Conservation (phyloP, 2,113 vertebrate species). For the Cebus imitator region DNA sequence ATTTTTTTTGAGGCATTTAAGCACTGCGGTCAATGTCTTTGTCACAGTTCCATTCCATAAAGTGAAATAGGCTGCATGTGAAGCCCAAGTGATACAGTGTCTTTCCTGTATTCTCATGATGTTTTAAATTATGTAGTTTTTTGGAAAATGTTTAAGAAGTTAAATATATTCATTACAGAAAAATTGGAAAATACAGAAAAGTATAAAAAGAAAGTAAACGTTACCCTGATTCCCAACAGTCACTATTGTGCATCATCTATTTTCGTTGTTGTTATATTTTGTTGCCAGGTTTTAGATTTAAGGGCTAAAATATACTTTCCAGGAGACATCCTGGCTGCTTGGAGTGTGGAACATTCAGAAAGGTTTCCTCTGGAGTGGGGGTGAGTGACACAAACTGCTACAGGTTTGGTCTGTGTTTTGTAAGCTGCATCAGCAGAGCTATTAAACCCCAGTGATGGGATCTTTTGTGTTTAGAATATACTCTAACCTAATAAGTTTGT, state of each 20-base stretch:
- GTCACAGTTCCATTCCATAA: background rate
- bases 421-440: background rate
- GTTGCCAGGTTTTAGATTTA: background rate
- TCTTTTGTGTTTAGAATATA: conserved; percentile 50
- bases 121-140: conserved; percentile 1
- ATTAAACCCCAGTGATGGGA: background rate
- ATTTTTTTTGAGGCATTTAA: background rate
- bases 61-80: background rate
- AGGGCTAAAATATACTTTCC: background rate
- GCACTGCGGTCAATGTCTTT: background rate
- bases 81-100: background rate
- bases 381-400: background rate
- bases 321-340: background rate
- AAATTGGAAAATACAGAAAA: background rate
- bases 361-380: background rate
- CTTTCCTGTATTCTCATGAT: background rate
- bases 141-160: conserved; percentile 1
- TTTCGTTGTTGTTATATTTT: no score
- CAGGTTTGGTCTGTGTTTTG: background rate
- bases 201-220: background rate
- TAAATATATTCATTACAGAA: background rate
- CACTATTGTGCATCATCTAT: background rate
- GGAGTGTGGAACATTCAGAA: background rate
- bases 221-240: background rate
- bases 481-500: conserved; percentile 35